Base-by-base conservation (phyloP, 2,797 vertebrate species). In the Diplodus puntazzo region DNA sequence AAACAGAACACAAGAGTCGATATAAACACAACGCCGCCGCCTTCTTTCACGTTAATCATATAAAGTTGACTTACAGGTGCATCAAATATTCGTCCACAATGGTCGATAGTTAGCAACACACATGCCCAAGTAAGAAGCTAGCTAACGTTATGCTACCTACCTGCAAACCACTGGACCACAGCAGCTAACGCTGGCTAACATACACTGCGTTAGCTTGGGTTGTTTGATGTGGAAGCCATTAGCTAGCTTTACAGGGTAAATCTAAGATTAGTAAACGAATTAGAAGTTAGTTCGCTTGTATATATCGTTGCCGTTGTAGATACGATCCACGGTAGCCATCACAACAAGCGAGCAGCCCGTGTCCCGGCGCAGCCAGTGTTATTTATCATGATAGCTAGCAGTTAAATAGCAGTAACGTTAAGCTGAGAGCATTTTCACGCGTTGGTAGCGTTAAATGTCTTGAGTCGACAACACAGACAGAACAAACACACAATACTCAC, bases 401-500 rank as follows among this genome's bases (percentile, higher is more conserved):
- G 65, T 74, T 80, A 54, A 81, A 80, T 30, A 79, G 48, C 61
- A 72, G 6, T 45, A 11, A 11, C 39, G 39, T 11, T 39, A 39
- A 63, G 82, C 88, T 73, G 66, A 16, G 43, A 84, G 69, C 71
- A 27, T 87, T 89, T 87, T 76, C 84, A 92, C 85, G 86, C 90
- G 84, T 63, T 87, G 77, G 53, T 39, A 61, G 69, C 82, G 76
- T 89, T 92, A 92, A 92, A 90, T 85, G 88, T 80, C 87, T 71
- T 3, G 27, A 80, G 45, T 57, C 80, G 74, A 79, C 76, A 66
- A 79, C 80, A 77, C 55, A 81, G 16, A 14, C 69, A 39, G 42
- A 73, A 70, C 79, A 55, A 62, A 81, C 58, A 66, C 30, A 55
- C 3, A 18, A 71, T 88, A 94, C 92, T 94, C 85, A 94, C 93